These are phyloP conservation scores for Sialis lutaria DNA, from an alignment of 2,888 invertebrate species.

Conservation along the genomic window DNA sequence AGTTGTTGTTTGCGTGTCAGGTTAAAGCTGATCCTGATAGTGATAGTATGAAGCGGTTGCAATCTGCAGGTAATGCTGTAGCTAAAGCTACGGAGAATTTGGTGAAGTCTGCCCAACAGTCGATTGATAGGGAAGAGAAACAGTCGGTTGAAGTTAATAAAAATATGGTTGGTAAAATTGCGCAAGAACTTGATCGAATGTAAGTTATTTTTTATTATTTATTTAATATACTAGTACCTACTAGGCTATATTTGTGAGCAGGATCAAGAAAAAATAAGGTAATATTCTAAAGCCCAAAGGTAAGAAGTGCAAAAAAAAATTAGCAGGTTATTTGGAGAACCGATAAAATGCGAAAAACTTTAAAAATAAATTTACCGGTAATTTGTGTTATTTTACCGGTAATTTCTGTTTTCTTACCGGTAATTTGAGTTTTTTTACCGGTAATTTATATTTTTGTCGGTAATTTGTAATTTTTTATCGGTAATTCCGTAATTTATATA, in stretches of 20 bases:
- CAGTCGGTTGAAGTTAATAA: constrained; percentile 77
- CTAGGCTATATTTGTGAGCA: not conserved
- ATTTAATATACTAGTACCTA: not conserved
- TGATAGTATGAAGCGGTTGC: constrained; percentile 77
- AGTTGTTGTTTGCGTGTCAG: constrained; percentile 93
- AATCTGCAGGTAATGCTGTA: constrained; percentile 93
- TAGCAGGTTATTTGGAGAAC: no score
- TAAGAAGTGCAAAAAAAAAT: no score
- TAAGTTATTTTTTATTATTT: constrained; percentile 24
- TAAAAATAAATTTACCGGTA: no score
- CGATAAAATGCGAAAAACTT: no score
- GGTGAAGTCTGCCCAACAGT: constrained; percentile 84
- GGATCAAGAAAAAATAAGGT: no score
- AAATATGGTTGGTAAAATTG: constrained; percentile 91
- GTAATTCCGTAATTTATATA: no score
- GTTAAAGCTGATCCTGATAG: constrained; percentile 96
- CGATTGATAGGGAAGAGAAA: constrained; percentile 83
- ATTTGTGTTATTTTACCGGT: no score
- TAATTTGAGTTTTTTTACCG: no score
- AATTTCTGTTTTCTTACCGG: no score
- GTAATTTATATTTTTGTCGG: no score
- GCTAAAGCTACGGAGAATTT: constrained; percentile 95
- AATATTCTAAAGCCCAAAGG: no score
- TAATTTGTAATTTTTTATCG: no score
- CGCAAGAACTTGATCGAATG: constrained; percentile 86